phyloP scores from a whole-genome alignment of 2,888 invertebrate species.

The Halocaridina rubra region DNA sequence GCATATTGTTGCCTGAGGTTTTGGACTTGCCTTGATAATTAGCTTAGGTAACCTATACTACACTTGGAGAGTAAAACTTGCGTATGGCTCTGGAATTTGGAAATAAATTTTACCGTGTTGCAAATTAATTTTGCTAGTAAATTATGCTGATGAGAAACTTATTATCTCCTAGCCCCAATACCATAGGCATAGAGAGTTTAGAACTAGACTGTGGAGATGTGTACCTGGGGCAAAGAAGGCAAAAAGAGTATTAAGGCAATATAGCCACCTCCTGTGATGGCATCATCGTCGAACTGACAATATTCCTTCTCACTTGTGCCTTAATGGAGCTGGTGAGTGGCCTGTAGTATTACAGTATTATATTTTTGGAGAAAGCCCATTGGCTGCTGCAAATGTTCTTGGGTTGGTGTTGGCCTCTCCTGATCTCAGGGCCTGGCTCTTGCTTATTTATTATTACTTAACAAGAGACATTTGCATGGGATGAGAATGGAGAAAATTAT shows the following conservation, averaged over 20 bases:
- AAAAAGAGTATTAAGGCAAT: conserved; percentile 31
- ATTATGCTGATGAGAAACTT: too few species aligned
- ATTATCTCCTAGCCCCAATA: too few species aligned
- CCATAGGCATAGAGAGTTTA: conserved; percentile 35
- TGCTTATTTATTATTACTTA: conserved; percentile 15
- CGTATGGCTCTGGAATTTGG: too few species aligned
- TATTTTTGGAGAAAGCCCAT: not conserved
- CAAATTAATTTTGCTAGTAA: too few species aligned
- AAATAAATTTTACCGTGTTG: too few species aligned
- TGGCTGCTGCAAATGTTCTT: conserved; percentile 33
- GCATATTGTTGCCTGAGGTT: too few species aligned
- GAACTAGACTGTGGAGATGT: not conserved
- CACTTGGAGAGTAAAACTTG: too few species aligned
- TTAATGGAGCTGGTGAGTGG: conserved; percentile 51
- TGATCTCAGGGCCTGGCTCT: conserved; percentile 55
- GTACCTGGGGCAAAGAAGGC: too few species aligned
- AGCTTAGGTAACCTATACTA: too few species aligned
- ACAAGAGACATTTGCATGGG: conserved; percentile 18
- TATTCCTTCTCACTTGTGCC: conserved; percentile 59
- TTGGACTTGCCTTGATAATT: too few species aligned
- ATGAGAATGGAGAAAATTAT: not conserved
- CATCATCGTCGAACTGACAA: conserved; percentile 25
- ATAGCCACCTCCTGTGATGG: conserved; percentile 21
- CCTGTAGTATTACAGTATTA: conserved; percentile 23
- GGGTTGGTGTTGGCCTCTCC: conserved; percentile 54